Evolutionary conservation across 2,113 vertebrate genomes (phyloP).

Genomic region (Patagioenas fasciata): DNA sequence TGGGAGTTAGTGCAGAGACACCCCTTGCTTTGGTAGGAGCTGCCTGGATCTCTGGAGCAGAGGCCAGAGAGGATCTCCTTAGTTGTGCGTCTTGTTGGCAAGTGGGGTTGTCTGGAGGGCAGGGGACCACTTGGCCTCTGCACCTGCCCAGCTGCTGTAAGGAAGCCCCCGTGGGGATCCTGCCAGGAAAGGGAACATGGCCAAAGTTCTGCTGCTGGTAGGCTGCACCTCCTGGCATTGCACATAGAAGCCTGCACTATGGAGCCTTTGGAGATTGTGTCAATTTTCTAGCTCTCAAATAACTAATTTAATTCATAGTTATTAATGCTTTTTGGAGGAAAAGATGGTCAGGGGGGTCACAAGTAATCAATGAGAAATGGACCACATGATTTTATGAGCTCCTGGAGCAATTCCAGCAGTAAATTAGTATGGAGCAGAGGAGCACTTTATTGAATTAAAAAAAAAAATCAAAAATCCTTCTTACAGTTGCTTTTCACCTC

Average conservation of each 20-base stretch:
- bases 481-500: not conserved
- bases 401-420: not conserved
- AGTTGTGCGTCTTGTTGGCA: not conserved
- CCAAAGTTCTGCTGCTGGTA: not conserved
- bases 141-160: not conserved
- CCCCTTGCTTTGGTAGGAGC: not conserved
- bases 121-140: not conserved
- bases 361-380: not conserved
- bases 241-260: too few species aligned
- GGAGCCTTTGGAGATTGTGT: not conserved
- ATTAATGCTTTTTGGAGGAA: not conserved
- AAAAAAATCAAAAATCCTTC: not conserved
- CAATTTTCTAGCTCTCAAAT: not conserved
- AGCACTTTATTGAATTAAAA: not conserved
- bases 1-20: not conserved
- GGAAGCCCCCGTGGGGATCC: not conserved
- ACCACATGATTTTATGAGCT: not conserved
- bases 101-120: not conserved
- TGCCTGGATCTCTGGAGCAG: not conserved
- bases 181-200: not conserved
- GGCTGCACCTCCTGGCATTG: not conserved
- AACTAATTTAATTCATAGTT: not conserved
- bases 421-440: not conserved
- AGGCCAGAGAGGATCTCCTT: not conserved
- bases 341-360: not conserved